A percentile compares a stretch with the other conserved stretches of the same genome.
Conservation (phyloP, 2,113 vertebrate genomes). For the Origma solitaria region DNA sequence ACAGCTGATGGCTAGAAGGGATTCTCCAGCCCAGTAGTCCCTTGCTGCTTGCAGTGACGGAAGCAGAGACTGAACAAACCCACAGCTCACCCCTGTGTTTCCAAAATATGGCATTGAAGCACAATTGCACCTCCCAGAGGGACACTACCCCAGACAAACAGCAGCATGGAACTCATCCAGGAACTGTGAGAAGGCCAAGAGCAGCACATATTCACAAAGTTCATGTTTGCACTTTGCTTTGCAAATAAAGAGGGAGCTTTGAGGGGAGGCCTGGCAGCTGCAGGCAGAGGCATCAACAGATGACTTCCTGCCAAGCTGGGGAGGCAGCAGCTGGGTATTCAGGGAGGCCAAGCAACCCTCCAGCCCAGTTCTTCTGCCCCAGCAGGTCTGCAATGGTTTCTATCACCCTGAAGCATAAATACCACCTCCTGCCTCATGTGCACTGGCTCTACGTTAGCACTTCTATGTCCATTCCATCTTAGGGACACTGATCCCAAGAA, state of each 20-base stretch:
- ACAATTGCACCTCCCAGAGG: neutral
- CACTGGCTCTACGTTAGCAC: neutral
- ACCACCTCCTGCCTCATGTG: fast-evolving
- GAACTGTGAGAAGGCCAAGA: neutral
- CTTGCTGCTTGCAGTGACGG: neutral
- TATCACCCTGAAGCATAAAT: neutral
- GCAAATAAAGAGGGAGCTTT: neutral
- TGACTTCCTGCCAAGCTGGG: neutral
- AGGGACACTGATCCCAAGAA: neutral
- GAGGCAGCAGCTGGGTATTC: neutral
- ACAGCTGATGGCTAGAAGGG: neutral
- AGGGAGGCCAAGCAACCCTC: neutral
- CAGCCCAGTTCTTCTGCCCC: neutral
- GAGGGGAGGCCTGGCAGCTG: neutral
- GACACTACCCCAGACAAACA: neutral
- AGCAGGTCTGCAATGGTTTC: neutral
- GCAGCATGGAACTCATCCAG: neutral
- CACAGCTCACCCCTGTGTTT: neutral
- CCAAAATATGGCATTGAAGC: neutral
- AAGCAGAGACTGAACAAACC: neutral
- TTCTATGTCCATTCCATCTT: neutral
- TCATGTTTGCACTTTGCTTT: neutral
- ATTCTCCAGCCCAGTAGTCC: neutral
- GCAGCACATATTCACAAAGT: neutral
- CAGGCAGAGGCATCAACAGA: neutral